Percentiles rank a stretch among this genome's conserved stretches.
These are phyloP conservation scores for Dendrolimus houi DNA, from an alignment of 2,888 invertebrate species.

Conservation along the genomic window DNA sequence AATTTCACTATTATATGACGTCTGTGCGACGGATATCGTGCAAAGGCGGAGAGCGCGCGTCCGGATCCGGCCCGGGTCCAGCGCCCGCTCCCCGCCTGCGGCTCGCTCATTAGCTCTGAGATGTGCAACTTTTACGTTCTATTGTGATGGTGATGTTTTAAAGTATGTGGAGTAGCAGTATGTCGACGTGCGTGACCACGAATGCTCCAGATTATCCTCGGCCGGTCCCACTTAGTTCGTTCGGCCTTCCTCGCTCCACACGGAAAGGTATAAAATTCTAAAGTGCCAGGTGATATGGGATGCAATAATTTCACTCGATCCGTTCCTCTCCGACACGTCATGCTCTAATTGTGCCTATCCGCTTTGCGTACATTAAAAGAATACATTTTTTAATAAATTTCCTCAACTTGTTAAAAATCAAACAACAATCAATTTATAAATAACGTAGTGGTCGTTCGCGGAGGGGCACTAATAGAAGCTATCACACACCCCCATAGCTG, in stretches of 20 bases:
- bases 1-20: slow-evolving; percentile 62
- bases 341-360: slow-evolving; percentile 50
- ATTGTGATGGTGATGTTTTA: slow-evolving; percentile 66
- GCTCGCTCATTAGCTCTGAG: slow-evolving; percentile 61
- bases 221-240: slow-evolving; percentile 71
- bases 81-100: slow-evolving; percentile 54
- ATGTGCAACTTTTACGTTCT: slow-evolving; percentile 69
- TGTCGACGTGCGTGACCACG: slow-evolving; percentile 72
- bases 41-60: slow-evolving; percentile 60
- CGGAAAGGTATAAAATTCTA: slow-evolving; percentile 75
- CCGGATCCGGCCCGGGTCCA: slow-evolving; percentile 41
- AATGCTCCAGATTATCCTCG: slow-evolving; percentile 72
- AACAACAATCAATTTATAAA: too few species aligned
- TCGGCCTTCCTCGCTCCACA: slow-evolving; percentile 74
- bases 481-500: slow-evolving; percentile 58
- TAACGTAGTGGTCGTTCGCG: slow-evolving; percentile 25
- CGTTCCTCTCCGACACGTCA: slow-evolving; percentile 57
- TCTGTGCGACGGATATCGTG: slow-evolving; percentile 54
- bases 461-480: slow-evolving; percentile 48
- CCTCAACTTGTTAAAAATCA: too few species aligned
- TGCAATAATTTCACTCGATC: slow-evolving; percentile 65
- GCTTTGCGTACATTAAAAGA: slow-evolving; percentile 26
- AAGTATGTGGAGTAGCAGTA: slow-evolving; percentile 73
- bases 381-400: not conserved
- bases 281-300: slow-evolving; percentile 76